A percentile compares a stretch with the other conserved stretches of the same genome.
These are phyloP conservation scores for Caretta caretta DNA, from an alignment of 2,113 vertebrate species.

Conservation along the genomic window DNA sequence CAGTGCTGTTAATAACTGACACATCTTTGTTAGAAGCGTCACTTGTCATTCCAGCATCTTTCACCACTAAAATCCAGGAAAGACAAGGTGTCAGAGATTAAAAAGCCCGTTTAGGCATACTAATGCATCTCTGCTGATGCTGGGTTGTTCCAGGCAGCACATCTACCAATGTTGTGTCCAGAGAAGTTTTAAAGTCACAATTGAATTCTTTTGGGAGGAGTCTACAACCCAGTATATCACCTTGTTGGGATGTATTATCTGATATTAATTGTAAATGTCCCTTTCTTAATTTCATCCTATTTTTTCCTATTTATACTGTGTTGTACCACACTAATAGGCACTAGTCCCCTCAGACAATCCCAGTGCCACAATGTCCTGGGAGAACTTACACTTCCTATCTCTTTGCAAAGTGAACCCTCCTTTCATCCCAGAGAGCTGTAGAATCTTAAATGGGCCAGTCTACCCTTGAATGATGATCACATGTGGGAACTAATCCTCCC, in stretches of 20 bases:
- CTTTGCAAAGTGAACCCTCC: background rate
- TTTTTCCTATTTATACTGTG: background rate
- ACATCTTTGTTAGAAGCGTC: background rate
- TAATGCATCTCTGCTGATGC: background rate
- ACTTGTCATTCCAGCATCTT: background rate
- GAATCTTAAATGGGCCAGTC: background rate
- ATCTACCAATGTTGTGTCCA: background rate
- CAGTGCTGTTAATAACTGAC: background rate
- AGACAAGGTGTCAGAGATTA: background rate
- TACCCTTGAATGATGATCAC: accelerated
- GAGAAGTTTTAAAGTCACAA: background rate
- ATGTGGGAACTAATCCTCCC: background rate
- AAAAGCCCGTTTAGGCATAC: background rate
- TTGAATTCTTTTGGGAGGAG: background rate
- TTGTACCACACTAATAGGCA: background rate
- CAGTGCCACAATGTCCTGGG: background rate
- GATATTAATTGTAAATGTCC: background rate
- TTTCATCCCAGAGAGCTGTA: background rate
- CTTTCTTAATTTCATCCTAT: background rate
- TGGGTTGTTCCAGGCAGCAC: background rate
- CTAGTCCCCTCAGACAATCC: background rate
- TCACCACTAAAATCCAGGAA: background rate
- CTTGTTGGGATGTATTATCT: background rate
- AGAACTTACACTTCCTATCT: background rate
- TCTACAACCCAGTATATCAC: background rate